These are phyloP conservation scores for Bombus confusus DNA, from an alignment of 1,140 invertebrate species.

Conservation along the genomic window DNA sequence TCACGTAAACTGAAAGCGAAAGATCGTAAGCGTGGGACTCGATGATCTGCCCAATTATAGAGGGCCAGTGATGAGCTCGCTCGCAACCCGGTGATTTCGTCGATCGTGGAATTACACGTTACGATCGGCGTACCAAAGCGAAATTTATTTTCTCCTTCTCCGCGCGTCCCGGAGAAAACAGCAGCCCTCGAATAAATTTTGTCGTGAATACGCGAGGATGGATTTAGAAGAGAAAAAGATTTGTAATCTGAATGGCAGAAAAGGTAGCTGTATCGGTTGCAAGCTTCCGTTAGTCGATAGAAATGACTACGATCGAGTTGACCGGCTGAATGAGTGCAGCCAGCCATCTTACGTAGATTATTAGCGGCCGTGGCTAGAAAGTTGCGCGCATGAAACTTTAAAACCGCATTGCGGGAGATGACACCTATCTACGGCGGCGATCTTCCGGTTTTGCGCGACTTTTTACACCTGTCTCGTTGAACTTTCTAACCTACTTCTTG, in stretches of 20 bases:
- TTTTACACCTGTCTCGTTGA: conserved; percentile 37
- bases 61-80: neutral
- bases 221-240: too few species aligned
- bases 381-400: conserved; percentile 6
- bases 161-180: neutral
- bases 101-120: conserved; percentile 16
- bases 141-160: conserved; percentile 31
- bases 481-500: conserved; percentile 13
- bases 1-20: neutral
- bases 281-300: neutral
- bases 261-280: neutral
- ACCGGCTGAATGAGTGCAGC: neutral
- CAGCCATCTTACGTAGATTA: conserved; percentile 1
- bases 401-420: conserved; percentile 43
- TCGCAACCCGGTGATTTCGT: neutral
- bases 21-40: conserved; percentile 2
- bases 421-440: conserved; percentile 33
- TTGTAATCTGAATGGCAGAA: too few species aligned
- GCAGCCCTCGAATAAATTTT: neutral
- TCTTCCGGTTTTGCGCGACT: conserved; percentile 44
- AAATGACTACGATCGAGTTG: neutral
- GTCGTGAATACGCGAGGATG: too few species aligned
- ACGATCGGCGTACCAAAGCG: neutral
- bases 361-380: conserved; percentile 42
- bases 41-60: neutral